Conservation (phyloP, 2,113 vertebrate genomes). For the Heterotilapia buettikoferi region DNA sequence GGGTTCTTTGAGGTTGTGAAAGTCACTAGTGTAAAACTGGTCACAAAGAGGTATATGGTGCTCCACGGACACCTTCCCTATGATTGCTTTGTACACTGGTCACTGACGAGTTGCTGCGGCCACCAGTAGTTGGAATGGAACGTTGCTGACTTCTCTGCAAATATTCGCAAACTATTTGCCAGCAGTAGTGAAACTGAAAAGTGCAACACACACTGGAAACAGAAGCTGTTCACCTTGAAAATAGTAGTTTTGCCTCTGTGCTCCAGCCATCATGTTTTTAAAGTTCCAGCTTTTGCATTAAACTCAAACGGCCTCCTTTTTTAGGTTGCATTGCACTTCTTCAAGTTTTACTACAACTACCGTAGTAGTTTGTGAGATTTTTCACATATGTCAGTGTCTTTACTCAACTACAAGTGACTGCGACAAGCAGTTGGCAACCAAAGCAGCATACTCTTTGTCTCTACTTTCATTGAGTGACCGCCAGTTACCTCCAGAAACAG, state of each 20-base stretch:
- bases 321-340: neutral
- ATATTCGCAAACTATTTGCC: neutral
- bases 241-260: neutral
- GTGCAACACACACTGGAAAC: neutral
- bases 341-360: neutral
- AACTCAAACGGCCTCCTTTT: neutral
- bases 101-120: neutral
- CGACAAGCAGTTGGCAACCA: neutral
- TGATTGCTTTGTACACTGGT: neutral
- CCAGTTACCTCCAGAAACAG: neutral
- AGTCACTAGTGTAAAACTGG: neutral
- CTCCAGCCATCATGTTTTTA: neutral
- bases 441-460: neutral
- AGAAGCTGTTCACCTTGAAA: neutral
- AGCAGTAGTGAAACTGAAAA: neutral
- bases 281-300: neutral
- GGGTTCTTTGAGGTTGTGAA: neutral
- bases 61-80: neutral
- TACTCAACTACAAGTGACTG: neutral
- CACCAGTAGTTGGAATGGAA: neutral
- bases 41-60: neutral
- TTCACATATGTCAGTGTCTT: neutral
- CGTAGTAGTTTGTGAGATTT: neutral
- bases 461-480: neutral
- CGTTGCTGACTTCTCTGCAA: neutral